These are phyloP conservation scores for Argyra leucocephala DNA, from an alignment of 2,888 invertebrate genomes.

Conservation along the genomic window DNA sequence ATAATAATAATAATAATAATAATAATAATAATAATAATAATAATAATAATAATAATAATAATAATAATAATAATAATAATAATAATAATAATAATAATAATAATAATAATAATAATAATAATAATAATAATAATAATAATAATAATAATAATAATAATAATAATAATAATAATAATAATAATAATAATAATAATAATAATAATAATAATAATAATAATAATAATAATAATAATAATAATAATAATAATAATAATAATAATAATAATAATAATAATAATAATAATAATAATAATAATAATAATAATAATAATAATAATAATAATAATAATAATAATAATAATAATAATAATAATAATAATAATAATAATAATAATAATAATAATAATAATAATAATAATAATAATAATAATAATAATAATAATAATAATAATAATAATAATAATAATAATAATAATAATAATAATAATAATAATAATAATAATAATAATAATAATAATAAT, in stretches of 20 bases:
- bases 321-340: conserved; percentile 1
- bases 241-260: conserved; percentile 2
- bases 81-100: not conserved
- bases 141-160: conserved; percentile 1
- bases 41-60: conserved; percentile 2
- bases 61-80: not conserved
- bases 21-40: conserved; percentile 3
- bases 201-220: not conserved
- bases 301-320: not conserved
- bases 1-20: not conserved
- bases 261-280: conserved; percentile 3
- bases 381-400: conserved; percentile 3
- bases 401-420: conserved; percentile 6
- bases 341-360: conserved; percentile 3
- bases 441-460: not conserved
- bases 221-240: not conserved
- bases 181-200: not conserved
- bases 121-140: not conserved
- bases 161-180: conserved; percentile 3
- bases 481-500: too few relatives aligned
- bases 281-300: conserved; percentile 2
- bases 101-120: conserved; percentile 1
- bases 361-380: conserved; percentile 2
- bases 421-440: conserved; percentile 6
- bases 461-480: too few relatives aligned